Conservation (phyloP, 2,888 invertebrate species). For the Amphiduros pacificus region DNA sequence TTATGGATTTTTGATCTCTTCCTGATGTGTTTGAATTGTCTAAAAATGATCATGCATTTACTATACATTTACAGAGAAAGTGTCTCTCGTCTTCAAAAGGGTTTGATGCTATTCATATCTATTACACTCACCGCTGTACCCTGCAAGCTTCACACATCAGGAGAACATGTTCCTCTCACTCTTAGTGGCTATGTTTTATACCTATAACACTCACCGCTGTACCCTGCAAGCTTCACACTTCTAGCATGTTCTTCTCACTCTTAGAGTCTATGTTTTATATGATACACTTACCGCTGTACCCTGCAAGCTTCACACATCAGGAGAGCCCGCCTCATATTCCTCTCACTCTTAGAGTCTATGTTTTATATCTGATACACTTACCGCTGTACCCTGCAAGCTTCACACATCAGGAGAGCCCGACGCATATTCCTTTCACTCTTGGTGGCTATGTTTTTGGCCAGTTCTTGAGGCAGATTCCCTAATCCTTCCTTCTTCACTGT, state of each 20-base stretch:
- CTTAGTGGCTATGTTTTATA: too few species aligned
- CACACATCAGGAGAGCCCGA: slow-evolving; percentile 88
- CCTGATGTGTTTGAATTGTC: too few species aligned
- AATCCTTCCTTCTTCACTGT: slow-evolving; percentile 70
- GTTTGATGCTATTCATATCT: too few species aligned
- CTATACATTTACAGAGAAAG: too few species aligned
- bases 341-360: slow-evolving; percentile 77
- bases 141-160: slow-evolving; percentile 92
- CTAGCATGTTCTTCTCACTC: slow-evolving; percentile 84
- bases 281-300: slow-evolving; percentile 75
- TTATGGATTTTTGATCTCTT: too few species aligned
- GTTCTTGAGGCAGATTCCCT: slow-evolving; percentile 72
- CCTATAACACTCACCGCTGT: too few species aligned
- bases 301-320: slow-evolving; percentile 92
- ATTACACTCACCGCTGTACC: too few species aligned
- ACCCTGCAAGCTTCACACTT: slow-evolving; percentile 93
- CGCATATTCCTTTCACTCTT: slow-evolving; percentile 86
- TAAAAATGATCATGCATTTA: too few species aligned
- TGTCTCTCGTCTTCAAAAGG: too few species aligned
- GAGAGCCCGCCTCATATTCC: slow-evolving; percentile 89
- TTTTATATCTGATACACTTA: too few species aligned
- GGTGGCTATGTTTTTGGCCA: slow-evolving; percentile 77
- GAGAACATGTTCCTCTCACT: slow-evolving; percentile 90
- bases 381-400: slow-evolving; percentile 89
- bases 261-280: slow-evolving; percentile 76